phyloP scores from a whole-genome alignment of 2,797 vertebrate species.

The Atherinosoma microstoma region DNA sequence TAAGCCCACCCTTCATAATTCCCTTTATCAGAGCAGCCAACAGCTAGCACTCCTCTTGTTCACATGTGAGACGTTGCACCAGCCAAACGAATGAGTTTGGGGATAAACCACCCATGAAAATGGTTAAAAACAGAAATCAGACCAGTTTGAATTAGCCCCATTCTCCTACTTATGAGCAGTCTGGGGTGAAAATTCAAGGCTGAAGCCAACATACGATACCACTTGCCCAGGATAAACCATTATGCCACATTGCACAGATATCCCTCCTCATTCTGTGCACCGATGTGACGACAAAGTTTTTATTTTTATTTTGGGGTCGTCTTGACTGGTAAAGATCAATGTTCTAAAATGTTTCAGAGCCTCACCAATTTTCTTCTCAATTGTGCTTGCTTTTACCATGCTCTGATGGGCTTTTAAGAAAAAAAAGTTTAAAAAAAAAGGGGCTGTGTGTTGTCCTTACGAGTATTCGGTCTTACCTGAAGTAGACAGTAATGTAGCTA shows the following conservation, averaged over 20 bases:
- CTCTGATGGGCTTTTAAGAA: constrained; percentile 36
- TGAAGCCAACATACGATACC: constrained; percentile 8
- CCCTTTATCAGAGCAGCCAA: constrained; percentile 57
- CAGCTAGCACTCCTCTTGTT: constrained; percentile 42
- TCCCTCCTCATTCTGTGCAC: constrained; percentile 13
- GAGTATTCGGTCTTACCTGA: background rate
- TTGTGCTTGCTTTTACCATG: constrained; percentile 60
- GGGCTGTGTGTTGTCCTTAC: background rate
- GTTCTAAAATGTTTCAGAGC: constrained; percentile 4
- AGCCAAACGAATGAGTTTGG: background rate
- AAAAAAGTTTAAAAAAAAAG: background rate
- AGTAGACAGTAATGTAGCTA: background rate
- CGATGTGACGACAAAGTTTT: background rate
- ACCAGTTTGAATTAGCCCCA: constrained; percentile 2
- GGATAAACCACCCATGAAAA: background rate
- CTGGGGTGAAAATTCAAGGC: constrained; percentile 12
- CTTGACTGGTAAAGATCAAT: background rate
- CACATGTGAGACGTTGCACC: constrained; percentile 15
- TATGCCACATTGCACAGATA: constrained; percentile 24
- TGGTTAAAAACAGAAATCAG: background rate
- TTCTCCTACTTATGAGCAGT: constrained; percentile 13
- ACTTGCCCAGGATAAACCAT: constrained; percentile 17
- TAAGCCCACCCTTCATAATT: background rate
- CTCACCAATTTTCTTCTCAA: constrained; percentile 4
- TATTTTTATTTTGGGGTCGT: background rate